Evolutionary conservation across 2,888 invertebrate genomes (phyloP).

Genomic region (Drosophila niveifrons): DNA sequence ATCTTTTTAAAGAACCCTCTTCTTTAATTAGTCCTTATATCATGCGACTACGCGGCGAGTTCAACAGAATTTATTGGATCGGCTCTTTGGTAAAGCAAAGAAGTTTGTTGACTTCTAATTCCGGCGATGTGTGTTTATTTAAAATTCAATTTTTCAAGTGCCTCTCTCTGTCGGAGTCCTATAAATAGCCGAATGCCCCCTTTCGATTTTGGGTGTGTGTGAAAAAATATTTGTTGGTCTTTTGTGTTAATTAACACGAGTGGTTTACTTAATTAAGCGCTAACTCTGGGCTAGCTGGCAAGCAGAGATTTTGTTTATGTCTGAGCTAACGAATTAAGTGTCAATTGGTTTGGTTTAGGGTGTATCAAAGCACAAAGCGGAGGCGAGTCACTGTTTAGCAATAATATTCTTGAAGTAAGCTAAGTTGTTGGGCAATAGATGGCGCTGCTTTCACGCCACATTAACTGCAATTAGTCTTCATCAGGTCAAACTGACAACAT

Average conservation of each 20-base stretch:
- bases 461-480: constrained; percentile 77
- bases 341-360: constrained; percentile 8
- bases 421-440: constrained; percentile 53
- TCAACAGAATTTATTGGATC: background rate
- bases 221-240: constrained; percentile 63
- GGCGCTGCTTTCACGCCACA: constrained; percentile 67
- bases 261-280: constrained; percentile 77
- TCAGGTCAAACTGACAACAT: constrained; percentile 65
- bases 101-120: constrained; percentile 72
- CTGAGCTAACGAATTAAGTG: constrained; percentile 37
- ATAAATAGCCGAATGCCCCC: constrained; percentile 51
- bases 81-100: constrained; percentile 11
- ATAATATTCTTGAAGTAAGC: constrained; percentile 33
- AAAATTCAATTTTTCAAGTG: constrained; percentile 60
- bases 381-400: constrained; percentile 3
- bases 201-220: constrained; percentile 28
- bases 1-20: background rate
- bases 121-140: constrained; percentile 61
- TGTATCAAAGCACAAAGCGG: background rate
- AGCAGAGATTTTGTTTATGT: constrained; percentile 59
- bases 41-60: background rate
- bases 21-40: background rate
- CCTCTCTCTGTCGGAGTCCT: constrained; percentile 44
- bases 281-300: constrained; percentile 49
- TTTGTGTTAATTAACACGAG: constrained; percentile 76